Conservation (phyloP, 2,888 invertebrate genomes). For the Iselma pallidipennis region DNA sequence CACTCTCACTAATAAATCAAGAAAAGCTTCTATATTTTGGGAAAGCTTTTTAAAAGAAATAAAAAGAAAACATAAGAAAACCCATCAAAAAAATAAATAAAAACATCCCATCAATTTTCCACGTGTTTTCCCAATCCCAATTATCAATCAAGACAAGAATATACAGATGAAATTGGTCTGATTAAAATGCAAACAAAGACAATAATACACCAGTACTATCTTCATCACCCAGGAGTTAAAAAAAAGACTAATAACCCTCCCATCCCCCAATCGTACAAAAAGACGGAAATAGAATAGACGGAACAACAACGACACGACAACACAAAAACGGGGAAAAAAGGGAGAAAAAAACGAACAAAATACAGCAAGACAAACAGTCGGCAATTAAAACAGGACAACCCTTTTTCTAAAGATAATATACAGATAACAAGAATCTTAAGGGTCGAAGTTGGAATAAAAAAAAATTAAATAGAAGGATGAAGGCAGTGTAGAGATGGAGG, state of each 20-base stretch:
- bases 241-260: no score
- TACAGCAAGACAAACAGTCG: conserved; percentile 47
- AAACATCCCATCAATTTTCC: no score
- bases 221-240: no score
- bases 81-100: no score
- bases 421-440: conserved; percentile 42
- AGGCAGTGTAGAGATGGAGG: neutral
- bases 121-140: neutral
- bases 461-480: neutral
- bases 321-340: neutral
- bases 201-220: no score
- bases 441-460: neutral
- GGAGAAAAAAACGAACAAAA: conserved; percentile 23
- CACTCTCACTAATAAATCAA: no score
- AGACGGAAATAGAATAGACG: neutral
- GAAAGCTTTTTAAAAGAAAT: no score
- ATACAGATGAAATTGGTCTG: neutral
- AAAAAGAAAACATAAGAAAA: no score
- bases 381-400: conserved; percentile 48
- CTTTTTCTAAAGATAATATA: conserved; percentile 48
- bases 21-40: no score
- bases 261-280: no score
- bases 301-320: neutral
- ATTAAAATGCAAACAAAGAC: no score
- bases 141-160: no score